phyloP scores from a whole-genome alignment of 2,888 invertebrate genomes.

The Cremastinae sp. region DNA sequence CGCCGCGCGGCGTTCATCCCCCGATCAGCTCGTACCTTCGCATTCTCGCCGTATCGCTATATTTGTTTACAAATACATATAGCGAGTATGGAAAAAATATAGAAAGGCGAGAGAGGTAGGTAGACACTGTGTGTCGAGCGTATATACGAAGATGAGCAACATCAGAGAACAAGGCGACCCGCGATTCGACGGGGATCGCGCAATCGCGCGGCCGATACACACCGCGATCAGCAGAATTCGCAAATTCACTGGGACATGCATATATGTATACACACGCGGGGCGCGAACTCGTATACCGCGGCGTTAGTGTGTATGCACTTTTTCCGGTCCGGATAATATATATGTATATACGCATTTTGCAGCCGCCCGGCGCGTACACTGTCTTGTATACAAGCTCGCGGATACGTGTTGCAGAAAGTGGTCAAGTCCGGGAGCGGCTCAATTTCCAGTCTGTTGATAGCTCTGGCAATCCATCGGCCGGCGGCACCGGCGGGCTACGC shows the following conservation, averaged over 20 bases:
- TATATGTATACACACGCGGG: neutral
- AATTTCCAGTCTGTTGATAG: conserved; percentile 62
- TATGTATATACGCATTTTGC: too few relatives aligned
- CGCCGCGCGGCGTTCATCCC: too few relatives aligned
- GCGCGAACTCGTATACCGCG: neutral
- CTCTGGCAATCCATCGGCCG: conserved; percentile 59
- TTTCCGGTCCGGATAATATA: too few relatives aligned
- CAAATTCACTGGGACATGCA: conserved; percentile 20
- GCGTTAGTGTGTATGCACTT: neutral
- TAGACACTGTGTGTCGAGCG: conserved; percentile 32
- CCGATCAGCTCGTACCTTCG: too few relatives aligned
- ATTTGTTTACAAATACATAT: too few relatives aligned
- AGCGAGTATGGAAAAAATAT: too few relatives aligned
- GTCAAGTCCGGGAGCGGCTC: conserved; percentile 54
- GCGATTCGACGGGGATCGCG: conserved; percentile 52
- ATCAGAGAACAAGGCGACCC: too few relatives aligned
- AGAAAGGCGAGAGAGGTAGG: conserved; percentile 17
- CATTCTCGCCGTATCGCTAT: too few relatives aligned
- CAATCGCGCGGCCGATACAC: conserved; percentile 35
- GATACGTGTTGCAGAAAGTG: conserved; percentile 28
- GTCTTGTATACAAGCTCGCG: too few relatives aligned
- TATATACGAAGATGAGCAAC: conserved; percentile 39
- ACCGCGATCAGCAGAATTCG: too few relatives aligned
- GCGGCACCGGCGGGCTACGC: too few relatives aligned
- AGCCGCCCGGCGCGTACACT: too few relatives aligned